Evolutionary conservation across 35 echinoderm and acorn worm genomes (phyloP), one percentile per base, ranked within the genome.

Genomic region (Ophioderma brevispina): DNA sequence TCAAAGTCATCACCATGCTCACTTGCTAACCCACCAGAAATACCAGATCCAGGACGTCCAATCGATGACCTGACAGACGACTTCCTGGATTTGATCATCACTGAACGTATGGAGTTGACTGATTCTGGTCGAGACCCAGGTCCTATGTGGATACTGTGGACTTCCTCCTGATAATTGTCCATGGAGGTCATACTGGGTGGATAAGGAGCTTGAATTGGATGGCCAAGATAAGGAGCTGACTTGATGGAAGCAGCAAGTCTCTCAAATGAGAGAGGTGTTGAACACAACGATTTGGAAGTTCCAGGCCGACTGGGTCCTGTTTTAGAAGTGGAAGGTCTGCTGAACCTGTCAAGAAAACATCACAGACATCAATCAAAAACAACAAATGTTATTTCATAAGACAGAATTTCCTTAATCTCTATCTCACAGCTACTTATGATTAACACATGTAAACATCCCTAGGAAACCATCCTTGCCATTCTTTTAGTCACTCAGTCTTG

Each of bases 171-270:
- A 25, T 70, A 70, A 25, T 18, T 70, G 28, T 70, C 59, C 15
- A 70, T 3, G 15, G 59, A 25, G 2, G 59, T 30, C 23, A 76
- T 78, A 33, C 55, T 84, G 13, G 92, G 87, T 35, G 91, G 94
- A 75, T 92, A 94, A 17, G 92, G 92, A 13, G 92, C 81, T 32
- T 41, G 84, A 21, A 92, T n/a, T 21, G 89, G 84, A 31, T 88
- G 79, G 19, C 96, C 96, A 19, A 98, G 82, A 55, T 94, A 98
- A 0, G 88, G 88, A 0, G 87, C 43, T 23, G 80, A 89, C 34
- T 94, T 98, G 36, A 98, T 52, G 2, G 96, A 98, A 82, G 92
- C 89, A 59, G 96, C 86, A 36, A 98, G 83, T 77, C 89, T 86
- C 39, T 86, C 86, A 39, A 81, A 64, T 36, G 96, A 98, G 23